Base-by-base conservation (phyloP, 2,888 invertebrate species). In the Agrochola litura region DNA sequence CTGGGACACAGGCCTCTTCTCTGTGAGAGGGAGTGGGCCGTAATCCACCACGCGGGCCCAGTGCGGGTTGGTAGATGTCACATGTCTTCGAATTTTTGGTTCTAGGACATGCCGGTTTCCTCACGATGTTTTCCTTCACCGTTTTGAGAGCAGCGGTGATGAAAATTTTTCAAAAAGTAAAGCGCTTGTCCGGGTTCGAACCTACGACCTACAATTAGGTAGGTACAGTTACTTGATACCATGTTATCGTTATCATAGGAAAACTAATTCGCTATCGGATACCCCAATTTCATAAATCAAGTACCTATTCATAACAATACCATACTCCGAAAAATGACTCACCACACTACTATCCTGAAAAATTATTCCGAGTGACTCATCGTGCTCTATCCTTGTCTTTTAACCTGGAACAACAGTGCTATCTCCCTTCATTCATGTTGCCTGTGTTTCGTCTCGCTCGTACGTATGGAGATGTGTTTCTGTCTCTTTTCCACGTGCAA, bases 321-420 rank as follows among this genome's bases (percentile, higher is more conserved):
- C n/a, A 41, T 68, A 65, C 70, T 63, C 43, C 64, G 9, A 71
- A 68, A 25, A 71, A 37, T 88, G 88, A 88, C 77, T 88, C 88
- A 88, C 63, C 54, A 61, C 30, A 52, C n/a, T 63, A 41, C 9
- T 61, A 81, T 79, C 74, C 86, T 79, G 73, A 87, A 88, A 81
- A 80, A 79, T 56, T 66, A 43, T 77, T 65, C 16, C 3, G 12
- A 25, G 63, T 89, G 89, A 89, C 79, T 89, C 89, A 89, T 41
- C 6, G 19, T 77, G 52, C 52, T 69, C 79, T 64, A 73, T 89
- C 88, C 79, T 83, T 86, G 76, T 88, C 75, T 56, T 58, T 77
- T 77, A 49, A 68, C 73, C 25, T n/a, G 61, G 25, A 43, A 72
- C 72, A 68, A 73, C 80, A 25, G 67, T 19, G 52, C 75, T 67